Conservation (phyloP, 2,888 invertebrate species). For the Dimorphilus gyrociliatus region DNA sequence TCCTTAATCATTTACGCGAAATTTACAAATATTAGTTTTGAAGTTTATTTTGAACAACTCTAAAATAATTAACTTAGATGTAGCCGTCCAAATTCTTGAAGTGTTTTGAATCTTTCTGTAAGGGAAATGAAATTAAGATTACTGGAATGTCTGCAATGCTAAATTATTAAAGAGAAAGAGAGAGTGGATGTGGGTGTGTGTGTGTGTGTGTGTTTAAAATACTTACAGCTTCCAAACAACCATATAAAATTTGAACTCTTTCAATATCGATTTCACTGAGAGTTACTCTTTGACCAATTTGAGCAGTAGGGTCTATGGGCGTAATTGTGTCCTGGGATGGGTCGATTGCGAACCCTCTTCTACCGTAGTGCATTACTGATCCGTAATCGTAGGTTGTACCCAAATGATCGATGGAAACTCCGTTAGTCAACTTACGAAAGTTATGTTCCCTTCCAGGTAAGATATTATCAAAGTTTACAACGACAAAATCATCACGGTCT, state of each 20-base stretch:
- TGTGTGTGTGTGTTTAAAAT: too few species aligned
- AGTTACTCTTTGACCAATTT: constrained; percentile 43
- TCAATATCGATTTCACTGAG: constrained; percentile 35
- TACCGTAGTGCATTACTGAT: constrained; percentile 59
- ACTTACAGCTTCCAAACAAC: constrained; percentile 17
- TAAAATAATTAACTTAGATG: too few species aligned
- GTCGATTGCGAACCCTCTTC: constrained; percentile 39
- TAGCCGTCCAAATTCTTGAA: too few species aligned
- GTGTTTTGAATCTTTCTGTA: too few species aligned
- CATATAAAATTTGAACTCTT: constrained; percentile 36
- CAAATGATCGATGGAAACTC: constrained; percentile 31
- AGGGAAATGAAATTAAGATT: too few species aligned
- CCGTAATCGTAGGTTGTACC: constrained; percentile 57
- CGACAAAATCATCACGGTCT: constrained; percentile 57
- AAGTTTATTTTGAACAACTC: too few species aligned
- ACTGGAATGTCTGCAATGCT: too few species aligned
- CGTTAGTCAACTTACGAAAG: constrained; percentile 40
- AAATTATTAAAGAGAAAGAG: too few species aligned
- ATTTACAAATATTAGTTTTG: too few species aligned
- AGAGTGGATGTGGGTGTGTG: too few species aligned
- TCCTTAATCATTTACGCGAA: too few species aligned
- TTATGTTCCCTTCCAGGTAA: constrained; percentile 42
- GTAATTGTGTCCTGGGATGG: constrained; percentile 36
- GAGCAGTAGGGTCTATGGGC: constrained; percentile 34
- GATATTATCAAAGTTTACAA: constrained; percentile 57